Conservation (phyloP, 2,113 vertebrate genomes). For the Varanus komodoensis region DNA sequence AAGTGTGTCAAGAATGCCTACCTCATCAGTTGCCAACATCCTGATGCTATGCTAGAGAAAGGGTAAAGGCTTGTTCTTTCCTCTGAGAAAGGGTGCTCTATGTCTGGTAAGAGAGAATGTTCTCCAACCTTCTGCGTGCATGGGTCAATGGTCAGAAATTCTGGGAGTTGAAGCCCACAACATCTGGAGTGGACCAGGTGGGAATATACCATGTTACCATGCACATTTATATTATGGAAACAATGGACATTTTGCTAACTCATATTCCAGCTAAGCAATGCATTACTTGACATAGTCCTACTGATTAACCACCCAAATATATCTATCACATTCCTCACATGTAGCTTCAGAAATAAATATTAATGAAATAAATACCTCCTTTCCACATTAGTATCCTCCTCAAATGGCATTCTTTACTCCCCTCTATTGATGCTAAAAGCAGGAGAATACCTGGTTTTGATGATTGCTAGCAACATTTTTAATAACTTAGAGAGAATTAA, state of each 20-base stretch:
- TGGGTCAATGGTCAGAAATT: no score
- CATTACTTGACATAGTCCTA: neutral
- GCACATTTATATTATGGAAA: neutral
- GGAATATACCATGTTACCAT: neutral
- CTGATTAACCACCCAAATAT: neutral
- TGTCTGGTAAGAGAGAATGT: neutral
- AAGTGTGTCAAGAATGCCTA: no score
- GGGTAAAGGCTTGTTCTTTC: neutral
- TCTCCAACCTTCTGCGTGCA: no score
- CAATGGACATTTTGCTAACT: neutral
- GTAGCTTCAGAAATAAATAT: neutral
- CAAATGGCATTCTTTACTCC: constrained; percentile 12
- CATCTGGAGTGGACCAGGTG: no score
- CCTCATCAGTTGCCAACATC: no score
- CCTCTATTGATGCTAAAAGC: neutral
- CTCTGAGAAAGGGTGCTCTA: neutral
- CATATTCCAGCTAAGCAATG: neutral
- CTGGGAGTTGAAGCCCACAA: no score
- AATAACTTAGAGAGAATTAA: constrained; percentile 34
- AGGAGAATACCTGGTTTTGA: neutral
- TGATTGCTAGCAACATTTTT: neutral
- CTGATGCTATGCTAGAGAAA: no score
- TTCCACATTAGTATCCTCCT: constrained; percentile 2
- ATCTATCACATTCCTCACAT: neutral
- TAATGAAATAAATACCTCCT: neutral